Evolutionary conservation across 2,888 invertebrate species (phyloP).

Genomic region (Syrphus vitripennis): DNA sequence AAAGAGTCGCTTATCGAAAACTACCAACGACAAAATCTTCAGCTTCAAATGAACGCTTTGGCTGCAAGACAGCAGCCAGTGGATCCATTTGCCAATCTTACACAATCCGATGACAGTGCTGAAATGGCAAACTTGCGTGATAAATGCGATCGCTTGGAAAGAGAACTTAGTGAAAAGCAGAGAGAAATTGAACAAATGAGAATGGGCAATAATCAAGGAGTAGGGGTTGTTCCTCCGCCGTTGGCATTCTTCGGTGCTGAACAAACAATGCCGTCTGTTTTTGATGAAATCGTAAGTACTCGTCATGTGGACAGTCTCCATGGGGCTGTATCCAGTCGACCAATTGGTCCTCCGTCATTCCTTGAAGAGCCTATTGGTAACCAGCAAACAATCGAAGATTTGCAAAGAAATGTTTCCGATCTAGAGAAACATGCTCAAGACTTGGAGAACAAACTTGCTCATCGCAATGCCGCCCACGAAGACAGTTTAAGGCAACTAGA

Average conservation of each 20-base stretch:
- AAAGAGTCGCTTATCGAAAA: conserved; percentile 82
- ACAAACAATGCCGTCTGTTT: conserved; percentile 75
- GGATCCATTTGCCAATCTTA: conserved; percentile 52
- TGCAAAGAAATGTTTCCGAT: conserved; percentile 80
- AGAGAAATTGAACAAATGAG: conserved; percentile 73
- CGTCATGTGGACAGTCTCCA: conserved; percentile 72
- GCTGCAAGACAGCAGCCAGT: conserved; percentile 50
- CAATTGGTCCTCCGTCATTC: not conserved
- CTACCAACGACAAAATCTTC: conserved; percentile 79
- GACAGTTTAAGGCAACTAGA: conserved; percentile 71
- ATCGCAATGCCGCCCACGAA: conserved; percentile 74
- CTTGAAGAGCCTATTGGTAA: conserved; percentile 44
- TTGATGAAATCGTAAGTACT: conserved; percentile 78
- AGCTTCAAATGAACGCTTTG: conserved; percentile 76
- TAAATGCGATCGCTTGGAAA: conserved; percentile 70
- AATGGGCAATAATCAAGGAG: conserved; percentile 50
- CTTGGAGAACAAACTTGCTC: conserved; percentile 78
- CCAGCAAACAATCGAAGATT: conserved; percentile 80
- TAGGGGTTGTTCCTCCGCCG: conserved; percentile 74
- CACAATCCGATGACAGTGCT: conserved; percentile 61
- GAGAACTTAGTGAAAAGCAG: conserved; percentile 71
- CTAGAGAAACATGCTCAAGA: conserved; percentile 80
- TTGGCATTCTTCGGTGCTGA: conserved; percentile 77
- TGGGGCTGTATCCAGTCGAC: conserved; percentile 29
- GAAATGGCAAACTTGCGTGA: conserved; percentile 58